Percentiles rank a stretch among this genome's conserved stretches.
phyloP scores from a whole-genome alignment of 2,888 invertebrate species.

The Neuroscelio doddi region DNA sequence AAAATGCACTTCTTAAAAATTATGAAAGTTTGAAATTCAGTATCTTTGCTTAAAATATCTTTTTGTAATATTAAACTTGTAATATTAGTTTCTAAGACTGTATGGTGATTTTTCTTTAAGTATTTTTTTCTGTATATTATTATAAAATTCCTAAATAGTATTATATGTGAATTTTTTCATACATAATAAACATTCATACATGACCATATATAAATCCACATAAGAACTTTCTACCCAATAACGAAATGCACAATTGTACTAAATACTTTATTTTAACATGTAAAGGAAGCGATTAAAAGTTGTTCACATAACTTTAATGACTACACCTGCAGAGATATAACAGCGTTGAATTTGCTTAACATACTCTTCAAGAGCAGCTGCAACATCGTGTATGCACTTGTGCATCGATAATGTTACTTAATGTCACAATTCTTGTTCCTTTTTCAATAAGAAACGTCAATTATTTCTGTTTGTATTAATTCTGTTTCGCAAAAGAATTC shows the following conservation, averaged over 20 bases:
- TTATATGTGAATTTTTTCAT: background rate
- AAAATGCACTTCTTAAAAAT: background rate
- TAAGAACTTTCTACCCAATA: background rate
- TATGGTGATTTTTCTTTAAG: no score
- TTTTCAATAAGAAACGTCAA: background rate
- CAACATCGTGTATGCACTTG: constrained; percentile 37
- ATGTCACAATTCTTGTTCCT: background rate
- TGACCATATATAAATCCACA: no score
- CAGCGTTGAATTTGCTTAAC: constrained; percentile 18
- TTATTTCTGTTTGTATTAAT: no score
- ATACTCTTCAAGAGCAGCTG: constrained; percentile 40
- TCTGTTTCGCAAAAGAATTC: background rate
- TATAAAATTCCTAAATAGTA: background rate
- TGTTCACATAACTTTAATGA: background rate
- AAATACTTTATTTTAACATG: background rate
- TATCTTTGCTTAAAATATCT: no score
- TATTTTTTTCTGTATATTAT: no score
- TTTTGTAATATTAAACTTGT: no score
- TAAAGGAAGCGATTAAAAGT: background rate
- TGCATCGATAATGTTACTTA: constrained; percentile 17
- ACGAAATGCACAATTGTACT: background rate
- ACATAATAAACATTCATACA: no score
- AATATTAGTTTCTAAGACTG: no score
- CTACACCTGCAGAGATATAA: background rate
- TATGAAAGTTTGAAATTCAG: no score